These are phyloP conservation scores for Iguana delicatissima DNA, from an alignment of 2,797 vertebrate genomes.

Conservation along the genomic window DNA sequence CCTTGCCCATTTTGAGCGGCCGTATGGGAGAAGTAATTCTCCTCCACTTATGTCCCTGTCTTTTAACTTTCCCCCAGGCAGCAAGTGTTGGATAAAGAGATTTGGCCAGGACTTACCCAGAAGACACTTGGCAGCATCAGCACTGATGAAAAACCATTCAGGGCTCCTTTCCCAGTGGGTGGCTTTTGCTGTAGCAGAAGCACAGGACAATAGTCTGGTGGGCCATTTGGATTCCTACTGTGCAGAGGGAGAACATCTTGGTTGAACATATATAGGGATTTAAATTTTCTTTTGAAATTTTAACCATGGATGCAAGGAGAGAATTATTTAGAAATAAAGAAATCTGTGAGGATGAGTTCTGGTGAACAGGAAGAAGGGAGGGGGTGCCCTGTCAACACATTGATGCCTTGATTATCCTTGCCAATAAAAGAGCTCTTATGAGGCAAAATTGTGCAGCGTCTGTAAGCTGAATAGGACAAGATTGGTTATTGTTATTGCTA, in stretches of 20 bases:
- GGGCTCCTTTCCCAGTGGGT: conserved; percentile 60
- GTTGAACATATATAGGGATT: no score
- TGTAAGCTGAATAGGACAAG: conserved; percentile 74
- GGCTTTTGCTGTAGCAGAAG: conserved; percentile 50
- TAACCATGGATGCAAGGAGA: not conserved
- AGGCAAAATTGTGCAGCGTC: conserved; percentile 71
- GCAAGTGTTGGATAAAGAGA: conserved; percentile 22
- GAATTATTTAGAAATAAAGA: conserved; percentile 58
- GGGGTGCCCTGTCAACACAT: conserved; percentile 66
- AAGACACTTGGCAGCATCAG: conserved; percentile 56
- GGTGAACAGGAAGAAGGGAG: conserved; percentile 59
- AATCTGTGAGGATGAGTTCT: conserved; percentile 72
- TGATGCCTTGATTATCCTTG: conserved; percentile 72
- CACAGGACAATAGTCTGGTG: not conserved
- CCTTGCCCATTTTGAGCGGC: not conserved
- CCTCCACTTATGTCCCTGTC: rapidly evolving
- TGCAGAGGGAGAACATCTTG: not conserved
- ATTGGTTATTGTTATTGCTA: conserved; percentile 78
- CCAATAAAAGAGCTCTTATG: conserved; percentile 77
- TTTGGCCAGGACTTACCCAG: conserved; percentile 41
- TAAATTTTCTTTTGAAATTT: not conserved
- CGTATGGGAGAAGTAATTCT: rapidly evolving
- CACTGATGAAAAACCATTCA: conserved; percentile 37
- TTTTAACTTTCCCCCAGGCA: conserved; percentile 62
- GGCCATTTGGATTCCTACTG: no score